A percentile compares a stretch with the other conserved stretches of the same genome.
These are phyloP conservation scores for Gymnogyps californianus DNA, from an alignment of 2,113 vertebrate genomes.

Conservation along the genomic window DNA sequence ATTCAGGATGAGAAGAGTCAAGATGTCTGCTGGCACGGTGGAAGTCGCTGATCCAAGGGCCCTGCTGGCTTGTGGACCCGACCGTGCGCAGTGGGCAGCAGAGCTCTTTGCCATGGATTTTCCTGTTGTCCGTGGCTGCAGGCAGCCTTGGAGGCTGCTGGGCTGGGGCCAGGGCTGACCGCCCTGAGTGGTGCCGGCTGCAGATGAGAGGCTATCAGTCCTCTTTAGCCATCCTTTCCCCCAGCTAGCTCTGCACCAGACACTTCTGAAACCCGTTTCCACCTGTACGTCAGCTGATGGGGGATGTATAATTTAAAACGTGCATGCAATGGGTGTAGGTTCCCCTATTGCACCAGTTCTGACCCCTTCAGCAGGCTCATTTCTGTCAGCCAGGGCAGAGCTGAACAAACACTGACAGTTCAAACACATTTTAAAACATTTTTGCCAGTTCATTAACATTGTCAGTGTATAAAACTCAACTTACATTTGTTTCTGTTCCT, in stretches of 20 bases:
- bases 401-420: not conserved
- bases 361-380: not conserved
- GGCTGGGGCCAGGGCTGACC: not conserved
- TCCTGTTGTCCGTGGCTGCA: not conserved
- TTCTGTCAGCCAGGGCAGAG: not conserved
- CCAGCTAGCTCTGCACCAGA: not conserved
- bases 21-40: not conserved
- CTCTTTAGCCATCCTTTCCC: not conserved
- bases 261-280: not conserved
- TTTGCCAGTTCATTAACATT: not conserved
- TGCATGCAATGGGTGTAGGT: not conserved
- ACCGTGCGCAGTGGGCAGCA: accelerated
- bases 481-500: not conserved
- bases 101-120: not conserved
- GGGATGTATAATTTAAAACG: not conserved
- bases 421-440: accelerated
- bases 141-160: not conserved
- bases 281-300: not conserved
- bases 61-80: not conserved
- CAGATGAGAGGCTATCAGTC: not conserved
- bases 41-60: not conserved
- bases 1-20: not conserved
- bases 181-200: not conserved
- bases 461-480: not conserved
- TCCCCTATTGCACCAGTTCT: not conserved